Conservation (phyloP, 2,113 vertebrate species). For the Takifugu flavidus region DNA sequence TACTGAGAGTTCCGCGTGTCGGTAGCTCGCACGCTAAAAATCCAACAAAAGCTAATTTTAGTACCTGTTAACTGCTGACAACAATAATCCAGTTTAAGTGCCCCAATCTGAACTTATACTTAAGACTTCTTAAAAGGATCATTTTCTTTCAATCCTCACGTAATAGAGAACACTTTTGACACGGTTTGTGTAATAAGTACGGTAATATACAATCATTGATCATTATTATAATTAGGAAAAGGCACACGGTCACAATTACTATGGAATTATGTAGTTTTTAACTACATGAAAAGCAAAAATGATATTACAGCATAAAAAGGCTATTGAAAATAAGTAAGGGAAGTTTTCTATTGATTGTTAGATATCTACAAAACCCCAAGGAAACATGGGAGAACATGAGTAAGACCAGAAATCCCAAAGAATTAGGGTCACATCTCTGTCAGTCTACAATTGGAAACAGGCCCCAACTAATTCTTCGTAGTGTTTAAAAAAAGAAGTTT, state of each 20-base stretch:
- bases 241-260: too few relatives aligned
- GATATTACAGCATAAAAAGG: too few relatives aligned
- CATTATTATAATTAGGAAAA: too few relatives aligned
- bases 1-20: too few relatives aligned
- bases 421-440: neutral
- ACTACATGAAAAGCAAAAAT: too few relatives aligned
- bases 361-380: neutral
- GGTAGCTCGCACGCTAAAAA: neutral
- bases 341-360: too few relatives aligned
- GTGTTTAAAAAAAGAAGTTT: neutral
- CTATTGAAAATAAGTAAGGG: too few relatives aligned
- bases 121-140: constrained; percentile 67
- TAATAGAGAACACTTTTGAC: too few relatives aligned
- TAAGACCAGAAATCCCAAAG: too few relatives aligned
- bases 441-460: neutral
- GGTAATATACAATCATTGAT: too few relatives aligned
- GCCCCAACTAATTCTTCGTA: neutral
- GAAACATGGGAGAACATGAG: neutral
- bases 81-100: constrained; percentile 79
- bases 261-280: too few relatives aligned
- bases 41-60: neutral
- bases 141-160: neutral
- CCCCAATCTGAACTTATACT: constrained; percentile 55
- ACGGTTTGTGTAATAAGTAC: too few relatives aligned
- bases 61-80: constrained; percentile 13